Conservation (phyloP, 2,888 invertebrate species). For the Cetonia aurata region DNA sequence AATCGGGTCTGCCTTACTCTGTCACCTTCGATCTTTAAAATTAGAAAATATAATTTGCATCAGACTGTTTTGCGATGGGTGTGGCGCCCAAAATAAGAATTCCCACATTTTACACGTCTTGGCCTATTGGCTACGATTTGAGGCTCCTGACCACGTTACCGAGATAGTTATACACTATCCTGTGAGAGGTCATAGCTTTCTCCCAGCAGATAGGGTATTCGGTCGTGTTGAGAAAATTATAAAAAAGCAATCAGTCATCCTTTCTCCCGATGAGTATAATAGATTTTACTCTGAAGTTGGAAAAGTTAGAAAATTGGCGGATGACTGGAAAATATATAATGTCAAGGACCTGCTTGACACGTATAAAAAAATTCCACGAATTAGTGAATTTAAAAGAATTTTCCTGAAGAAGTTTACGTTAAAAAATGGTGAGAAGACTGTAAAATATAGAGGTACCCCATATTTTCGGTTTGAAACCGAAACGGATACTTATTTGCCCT, state of each 20-base stretch:
- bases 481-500: too few relatives aligned
- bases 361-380: constrained; percentile 34
- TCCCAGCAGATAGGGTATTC: constrained; percentile 44
- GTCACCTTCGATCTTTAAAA: constrained; percentile 40
- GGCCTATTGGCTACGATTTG: constrained; percentile 35
- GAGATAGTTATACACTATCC: constrained; percentile 38
- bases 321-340: constrained; percentile 36
- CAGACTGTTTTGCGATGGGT: constrained; percentile 40
- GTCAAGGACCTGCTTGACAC: constrained; percentile 25
- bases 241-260: constrained; percentile 25
- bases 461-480: background rate
- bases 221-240: constrained; percentile 41
- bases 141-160: constrained; percentile 36
- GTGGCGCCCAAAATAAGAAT: constrained; percentile 37
- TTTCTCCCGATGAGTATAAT: constrained; percentile 29
- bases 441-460: constrained; percentile 6
- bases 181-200: constrained; percentile 41
- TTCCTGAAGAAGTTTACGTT: constrained; percentile 4
- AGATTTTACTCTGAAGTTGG: constrained; percentile 39
- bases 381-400: constrained; percentile 36
- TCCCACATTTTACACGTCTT: constrained; percentile 35
- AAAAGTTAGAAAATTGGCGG: constrained; percentile 11
- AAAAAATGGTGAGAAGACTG: constrained; percentile 22
- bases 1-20: constrained; percentile 42
- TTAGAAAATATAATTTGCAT: constrained; percentile 27